phyloP scores from a whole-genome alignment of 2,797 vertebrate species.

The Enteromius radiatus region DNA sequence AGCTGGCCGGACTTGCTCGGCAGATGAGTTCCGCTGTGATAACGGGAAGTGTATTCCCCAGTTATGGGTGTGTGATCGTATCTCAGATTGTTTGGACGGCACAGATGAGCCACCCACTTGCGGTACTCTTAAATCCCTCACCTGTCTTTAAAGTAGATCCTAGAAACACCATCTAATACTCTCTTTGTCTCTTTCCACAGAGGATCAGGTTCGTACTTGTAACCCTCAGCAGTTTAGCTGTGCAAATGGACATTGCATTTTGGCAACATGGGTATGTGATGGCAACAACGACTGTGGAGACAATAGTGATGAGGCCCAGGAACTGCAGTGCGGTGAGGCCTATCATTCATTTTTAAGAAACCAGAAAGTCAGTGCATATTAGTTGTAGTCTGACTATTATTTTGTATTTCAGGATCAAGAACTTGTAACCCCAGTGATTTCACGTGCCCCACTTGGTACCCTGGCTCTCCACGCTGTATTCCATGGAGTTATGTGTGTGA shows the following conservation, averaged over 20 bases:
- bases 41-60: slow-evolving; percentile 71
- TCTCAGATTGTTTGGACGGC: slow-evolving; percentile 72
- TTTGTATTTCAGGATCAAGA: slow-evolving; percentile 74
- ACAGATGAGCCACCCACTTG: slow-evolving; percentile 77
- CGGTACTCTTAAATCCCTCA: slow-evolving; percentile 56
- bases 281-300: slow-evolving; percentile 94
- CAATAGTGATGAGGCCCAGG: slow-evolving; percentile 89
- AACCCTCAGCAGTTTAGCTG: slow-evolving; percentile 72
- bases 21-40: slow-evolving; percentile 72
- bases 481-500: slow-evolving; percentile 85
- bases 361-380: neutral
- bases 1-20: slow-evolving; percentile 72
- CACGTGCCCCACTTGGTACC: slow-evolving; percentile 80
- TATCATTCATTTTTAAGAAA: neutral
- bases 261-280: slow-evolving; percentile 70
- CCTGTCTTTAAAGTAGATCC: neutral
- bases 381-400: neutral
- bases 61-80: slow-evolving; percentile 72
- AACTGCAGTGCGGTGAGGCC: slow-evolving; percentile 86
- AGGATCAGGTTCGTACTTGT: slow-evolving; percentile 66
- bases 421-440: slow-evolving; percentile 85
- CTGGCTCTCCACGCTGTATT: slow-evolving; percentile 80
- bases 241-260: slow-evolving; percentile 77
- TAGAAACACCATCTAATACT: neutral
- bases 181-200: slow-evolving; percentile 9